Percentiles rank a stretch among this genome's conserved stretches.
These are phyloP conservation scores for Pteronotus mesoamericanus DNA, from an alignment of 2,797 vertebrate genomes.

Conservation along the genomic window DNA sequence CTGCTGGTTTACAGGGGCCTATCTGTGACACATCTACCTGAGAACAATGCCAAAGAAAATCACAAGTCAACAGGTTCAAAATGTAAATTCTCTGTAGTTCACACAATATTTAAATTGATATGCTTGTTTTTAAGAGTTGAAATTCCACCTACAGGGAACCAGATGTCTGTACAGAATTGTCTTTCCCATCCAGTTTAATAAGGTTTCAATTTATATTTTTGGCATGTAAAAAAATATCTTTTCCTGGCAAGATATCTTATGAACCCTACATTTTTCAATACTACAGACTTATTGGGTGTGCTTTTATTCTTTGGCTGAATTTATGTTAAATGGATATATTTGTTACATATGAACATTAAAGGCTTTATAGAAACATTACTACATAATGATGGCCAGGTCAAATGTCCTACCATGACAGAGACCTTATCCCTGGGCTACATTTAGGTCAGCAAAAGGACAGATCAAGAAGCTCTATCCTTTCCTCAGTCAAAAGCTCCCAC, in stretches of 20 bases:
- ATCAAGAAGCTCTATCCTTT: background rate
- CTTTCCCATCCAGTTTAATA: conserved; percentile 41
- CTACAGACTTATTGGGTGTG: background rate
- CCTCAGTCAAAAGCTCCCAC: background rate
- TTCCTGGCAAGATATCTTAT: conserved; percentile 12
- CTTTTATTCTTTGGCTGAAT: background rate
- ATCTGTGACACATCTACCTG: background rate
- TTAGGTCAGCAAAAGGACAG: background rate
- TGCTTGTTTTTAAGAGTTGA: conserved; percentile 33
- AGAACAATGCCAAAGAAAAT: background rate
- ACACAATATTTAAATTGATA: background rate
- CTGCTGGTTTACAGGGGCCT: background rate
- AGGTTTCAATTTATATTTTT: conserved; percentile 55
- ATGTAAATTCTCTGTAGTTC: background rate
- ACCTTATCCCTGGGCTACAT: background rate
- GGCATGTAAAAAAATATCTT: conserved; percentile 51
- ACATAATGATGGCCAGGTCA: background rate
- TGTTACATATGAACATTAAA: background rate
- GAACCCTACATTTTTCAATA: conserved; percentile 10
- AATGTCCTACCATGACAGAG: background rate
- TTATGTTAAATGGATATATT: conserved; percentile 14
- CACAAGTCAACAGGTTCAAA: background rate
- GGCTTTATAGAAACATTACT: background rate
- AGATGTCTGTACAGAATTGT: conserved; percentile 47
- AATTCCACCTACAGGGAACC: conserved; percentile 58